These are phyloP conservation scores for Strigamia maritima DNA, from an alignment of 2,888 invertebrate species.

Conservation along the genomic window DNA sequence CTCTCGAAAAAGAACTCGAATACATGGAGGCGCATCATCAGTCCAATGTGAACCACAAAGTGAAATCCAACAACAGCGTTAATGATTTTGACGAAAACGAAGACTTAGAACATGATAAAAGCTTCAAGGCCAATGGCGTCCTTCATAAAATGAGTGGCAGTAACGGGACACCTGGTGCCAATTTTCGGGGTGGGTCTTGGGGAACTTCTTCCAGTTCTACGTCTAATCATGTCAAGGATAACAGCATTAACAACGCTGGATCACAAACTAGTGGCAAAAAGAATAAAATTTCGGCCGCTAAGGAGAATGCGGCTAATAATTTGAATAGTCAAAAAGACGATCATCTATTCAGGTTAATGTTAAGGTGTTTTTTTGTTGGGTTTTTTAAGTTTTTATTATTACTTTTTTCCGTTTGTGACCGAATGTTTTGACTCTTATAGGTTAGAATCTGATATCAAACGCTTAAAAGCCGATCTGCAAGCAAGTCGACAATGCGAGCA, in stretches of 20 bases:
- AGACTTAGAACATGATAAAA: conserved; percentile 54
- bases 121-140: conserved; percentile 49
- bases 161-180: conserved; percentile 1
- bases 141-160: conserved; percentile 40
- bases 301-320: conserved; percentile 51
- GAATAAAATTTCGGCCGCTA: conserved; percentile 54
- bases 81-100: conserved; percentile 57
- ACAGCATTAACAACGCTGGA: conserved; percentile 9
- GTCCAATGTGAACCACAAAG: not conserved
- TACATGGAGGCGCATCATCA: conserved; percentile 52
- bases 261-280: conserved; percentile 47
- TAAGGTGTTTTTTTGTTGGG: not conserved
- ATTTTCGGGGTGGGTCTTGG: conserved; percentile 14
- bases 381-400: not conserved
- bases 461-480: conserved; percentile 69
- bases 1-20: conserved; percentile 54
- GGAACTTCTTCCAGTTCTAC: not conserved
- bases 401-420: not conserved
- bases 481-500: conserved; percentile 68
- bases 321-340: conserved; percentile 52
- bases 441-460: conserved; percentile 69
- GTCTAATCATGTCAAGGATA: conserved; percentile 39
- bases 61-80: conserved; percentile 45
- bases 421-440: conserved; percentile 54
- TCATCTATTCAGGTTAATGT: conserved; percentile 54